Evolutionary conservation across 2,113 vertebrate genomes (phyloP).

Genomic region (Chionodraco myersi): DNA sequence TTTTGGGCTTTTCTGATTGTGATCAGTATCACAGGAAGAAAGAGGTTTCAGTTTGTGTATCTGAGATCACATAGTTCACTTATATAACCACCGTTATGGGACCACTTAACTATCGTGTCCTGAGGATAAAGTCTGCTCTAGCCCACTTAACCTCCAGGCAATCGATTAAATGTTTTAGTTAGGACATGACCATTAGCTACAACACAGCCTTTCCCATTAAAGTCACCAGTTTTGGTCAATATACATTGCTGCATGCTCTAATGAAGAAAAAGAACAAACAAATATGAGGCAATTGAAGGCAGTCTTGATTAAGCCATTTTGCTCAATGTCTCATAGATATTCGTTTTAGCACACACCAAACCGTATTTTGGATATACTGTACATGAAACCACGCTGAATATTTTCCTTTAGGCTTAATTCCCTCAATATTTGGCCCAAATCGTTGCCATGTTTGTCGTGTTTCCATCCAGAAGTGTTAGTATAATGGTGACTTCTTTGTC

Average conservation of each 20-base stretch:
- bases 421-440: neutral
- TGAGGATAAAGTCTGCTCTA: no score
- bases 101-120: no score
- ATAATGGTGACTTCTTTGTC: neutral
- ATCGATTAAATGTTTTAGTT: neutral
- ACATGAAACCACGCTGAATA: neutral
- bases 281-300: neutral
- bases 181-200: neutral
- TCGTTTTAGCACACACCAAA: neutral
- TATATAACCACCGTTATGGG: no score
- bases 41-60: neutral
- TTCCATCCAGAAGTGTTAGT: neutral
- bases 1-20: neutral
- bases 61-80: no score
- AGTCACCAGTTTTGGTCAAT: no score
- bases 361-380: neutral
- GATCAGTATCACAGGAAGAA: neutral
- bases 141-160: no score
- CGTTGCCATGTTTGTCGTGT: neutral
- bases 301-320: neutral
- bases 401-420: neutral
- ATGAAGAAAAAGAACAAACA: neutral
- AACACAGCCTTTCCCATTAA: neutral
- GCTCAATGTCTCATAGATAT: neutral
- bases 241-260: constrained; percentile 5